phyloP scores from a whole-genome alignment of 2,113 vertebrate genomes.

The Corydoras maculifer region DNA sequence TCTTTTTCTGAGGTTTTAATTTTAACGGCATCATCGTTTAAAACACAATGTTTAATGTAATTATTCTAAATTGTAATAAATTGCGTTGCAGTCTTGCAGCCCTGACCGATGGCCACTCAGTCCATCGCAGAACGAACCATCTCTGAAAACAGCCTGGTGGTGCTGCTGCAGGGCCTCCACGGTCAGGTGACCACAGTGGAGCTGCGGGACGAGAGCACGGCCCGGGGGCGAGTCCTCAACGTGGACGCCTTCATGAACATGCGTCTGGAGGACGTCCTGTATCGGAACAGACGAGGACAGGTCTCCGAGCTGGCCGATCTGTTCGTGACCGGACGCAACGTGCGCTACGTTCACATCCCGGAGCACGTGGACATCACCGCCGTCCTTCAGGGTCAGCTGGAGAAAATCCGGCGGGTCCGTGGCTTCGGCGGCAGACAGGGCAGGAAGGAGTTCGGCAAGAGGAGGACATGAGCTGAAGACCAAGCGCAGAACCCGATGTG shows the following conservation, averaged over 20 bases:
- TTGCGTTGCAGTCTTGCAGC: too few species aligned
- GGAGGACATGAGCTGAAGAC: slow-evolving; percentile 18
- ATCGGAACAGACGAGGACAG: slow-evolving; percentile 69
- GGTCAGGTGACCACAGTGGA: slow-evolving; percentile 85
- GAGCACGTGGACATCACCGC: slow-evolving; percentile 79
- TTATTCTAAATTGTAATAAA: too few species aligned
- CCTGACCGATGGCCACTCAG: slow-evolving; percentile 58
- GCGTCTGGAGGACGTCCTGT: slow-evolving; percentile 75
- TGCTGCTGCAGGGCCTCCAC: slow-evolving; percentile 86
- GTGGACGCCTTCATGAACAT: slow-evolving; percentile 98
- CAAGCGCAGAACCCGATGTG: too few species aligned
- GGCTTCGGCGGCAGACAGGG: slow-evolving; percentile 70
- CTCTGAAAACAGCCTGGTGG: slow-evolving; percentile 89
- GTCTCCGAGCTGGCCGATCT: slow-evolving; percentile 71
- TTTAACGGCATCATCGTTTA: too few species aligned
- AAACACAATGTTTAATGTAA: too few species aligned
- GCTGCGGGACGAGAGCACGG: slow-evolving; percentile 82
- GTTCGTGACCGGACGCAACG: slow-evolving; percentile 83
- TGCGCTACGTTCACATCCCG: slow-evolving; percentile 91
- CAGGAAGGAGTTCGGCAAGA: slow-evolving; percentile 72
- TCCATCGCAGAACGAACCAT: slow-evolving; percentile 89
- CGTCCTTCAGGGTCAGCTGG: slow-evolving; percentile 80
- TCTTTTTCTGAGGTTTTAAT: too few species aligned
- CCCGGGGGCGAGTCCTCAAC: slow-evolving; percentile 73
- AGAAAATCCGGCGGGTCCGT: slow-evolving; percentile 77